Conservation (phyloP, 2,797 vertebrate genomes). For the Uromys caudimaculatus region DNA sequence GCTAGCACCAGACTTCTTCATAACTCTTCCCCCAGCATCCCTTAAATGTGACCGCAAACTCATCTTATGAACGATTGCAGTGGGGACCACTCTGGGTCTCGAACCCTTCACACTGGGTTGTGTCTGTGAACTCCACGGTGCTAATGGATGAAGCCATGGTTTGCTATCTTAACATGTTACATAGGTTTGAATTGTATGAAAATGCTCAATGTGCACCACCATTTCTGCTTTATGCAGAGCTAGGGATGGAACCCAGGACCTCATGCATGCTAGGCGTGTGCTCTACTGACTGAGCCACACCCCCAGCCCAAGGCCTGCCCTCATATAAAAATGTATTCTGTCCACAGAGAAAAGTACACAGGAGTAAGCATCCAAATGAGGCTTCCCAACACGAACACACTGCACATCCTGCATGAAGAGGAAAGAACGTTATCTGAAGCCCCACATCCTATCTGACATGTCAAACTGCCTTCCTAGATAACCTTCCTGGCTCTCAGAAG, state of each 20-base stretch:
- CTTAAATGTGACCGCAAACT: not conserved
- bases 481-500: not conserved
- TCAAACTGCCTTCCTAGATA: not conserved
- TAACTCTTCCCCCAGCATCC: not conserved
- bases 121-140: not conserved
- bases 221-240: not conserved
- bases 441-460: accelerated
- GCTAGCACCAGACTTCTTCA: not conserved
- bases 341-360: not conserved
- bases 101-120: not conserved
- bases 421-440: not conserved
- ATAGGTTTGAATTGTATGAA: not conserved
- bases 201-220: not conserved
- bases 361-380: not conserved
- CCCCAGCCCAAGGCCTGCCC: not conserved
- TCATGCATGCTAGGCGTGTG: not conserved
- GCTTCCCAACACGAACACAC: not conserved
- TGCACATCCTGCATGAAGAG: not conserved
- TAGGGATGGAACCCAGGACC: not conserved
- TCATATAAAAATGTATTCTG: not conserved
- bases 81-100: not conserved
- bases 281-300: not conserved
- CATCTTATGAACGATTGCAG: not conserved
- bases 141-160: accelerated
- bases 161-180: not conserved